Percentiles rank a stretch among this genome's conserved stretches.
Conservation (phyloP, 2,888 invertebrate genomes). For the Ametastegia equiseti region DNA sequence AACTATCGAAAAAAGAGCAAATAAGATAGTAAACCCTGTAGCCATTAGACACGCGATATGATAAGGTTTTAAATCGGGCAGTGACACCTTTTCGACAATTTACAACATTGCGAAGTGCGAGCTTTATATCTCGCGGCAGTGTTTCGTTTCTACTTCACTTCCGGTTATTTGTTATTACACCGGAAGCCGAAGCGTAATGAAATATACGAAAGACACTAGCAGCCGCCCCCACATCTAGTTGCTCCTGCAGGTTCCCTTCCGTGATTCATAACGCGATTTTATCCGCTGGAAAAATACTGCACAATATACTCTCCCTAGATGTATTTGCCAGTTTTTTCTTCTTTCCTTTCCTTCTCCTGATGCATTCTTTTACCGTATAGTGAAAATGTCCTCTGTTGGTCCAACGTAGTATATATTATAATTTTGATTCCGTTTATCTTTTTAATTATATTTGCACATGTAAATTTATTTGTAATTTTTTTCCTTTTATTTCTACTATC, state of each 20-base stretch:
- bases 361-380: constrained; percentile 13
- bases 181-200: constrained; percentile 62
- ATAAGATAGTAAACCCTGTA: too few relatives aligned
- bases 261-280: constrained; percentile 67
- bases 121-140: constrained; percentile 59
- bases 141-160: constrained; percentile 60
- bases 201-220: constrained; percentile 59
- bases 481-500: constrained; percentile 37
- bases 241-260: constrained; percentile 47
- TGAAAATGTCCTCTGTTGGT: neutral
- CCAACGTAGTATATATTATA: neutral
- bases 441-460: neutral
- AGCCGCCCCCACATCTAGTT: constrained; percentile 47
- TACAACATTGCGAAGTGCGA: constrained; percentile 33
- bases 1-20: too few relatives aligned
- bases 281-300: constrained; percentile 52
- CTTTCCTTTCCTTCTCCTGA: constrained; percentile 29
- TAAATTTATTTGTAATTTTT: constrained; percentile 48
- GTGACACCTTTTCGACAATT: constrained; percentile 9
- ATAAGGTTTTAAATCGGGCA: constrained; percentile 15
- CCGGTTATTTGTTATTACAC: constrained; percentile 65
- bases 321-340: constrained; percentile 22
- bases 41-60: too few relatives aligned
- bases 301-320: constrained; percentile 8
- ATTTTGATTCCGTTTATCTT: neutral